Evolutionary conservation across 2,797 vertebrate species (phyloP), one percentile per base, ranked within the genome.

Genomic region (Austrolebias charrua): DNA sequence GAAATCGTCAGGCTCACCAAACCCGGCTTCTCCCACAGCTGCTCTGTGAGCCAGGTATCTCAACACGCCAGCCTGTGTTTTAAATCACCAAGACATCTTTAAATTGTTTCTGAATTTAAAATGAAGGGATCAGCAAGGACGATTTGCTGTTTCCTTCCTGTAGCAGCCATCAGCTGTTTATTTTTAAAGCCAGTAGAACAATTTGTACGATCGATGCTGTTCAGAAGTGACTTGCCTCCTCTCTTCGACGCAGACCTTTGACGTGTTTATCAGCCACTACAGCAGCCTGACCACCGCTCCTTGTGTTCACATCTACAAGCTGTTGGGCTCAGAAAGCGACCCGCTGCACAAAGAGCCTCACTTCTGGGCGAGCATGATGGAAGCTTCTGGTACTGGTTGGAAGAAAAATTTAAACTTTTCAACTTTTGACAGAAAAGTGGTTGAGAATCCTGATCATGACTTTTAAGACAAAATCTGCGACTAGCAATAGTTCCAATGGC

Each of bases 301-400:
- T 14, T 96, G 95, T 0, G 96, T 98, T 52, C 96, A 97, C 2
- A 92, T 98, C 80, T 98, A 95, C 87, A 97, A 95, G 86, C 93
- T 98, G 86, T 90, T 76, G 0, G 94, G 93, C 72, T 78, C 94
- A 0, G 94, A 95, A 0, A 76, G 88, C 0, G 91, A 95, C 87
- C 93, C 93, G 0, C 91, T 96, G 44, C 94, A 94, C 90, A 95
- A 92, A 86, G 93, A 95, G 79, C 95, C 96, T 0, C 92, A 94
- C 55, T 96, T 98, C 68, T 98, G 95, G 94, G 96, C 96, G 28
- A 98, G 96, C 90, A 95, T 98, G 95, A 96, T 98, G 96, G 96
- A 98, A 77, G 91, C 96, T 0, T 89, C 95, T 78, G 94, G 97
- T 97, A 75, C 49, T 15, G 33, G 50, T 2, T 9, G 7, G 33